Conservation (phyloP, 2,797 vertebrate genomes). For the Cossypha polioptera region DNA sequence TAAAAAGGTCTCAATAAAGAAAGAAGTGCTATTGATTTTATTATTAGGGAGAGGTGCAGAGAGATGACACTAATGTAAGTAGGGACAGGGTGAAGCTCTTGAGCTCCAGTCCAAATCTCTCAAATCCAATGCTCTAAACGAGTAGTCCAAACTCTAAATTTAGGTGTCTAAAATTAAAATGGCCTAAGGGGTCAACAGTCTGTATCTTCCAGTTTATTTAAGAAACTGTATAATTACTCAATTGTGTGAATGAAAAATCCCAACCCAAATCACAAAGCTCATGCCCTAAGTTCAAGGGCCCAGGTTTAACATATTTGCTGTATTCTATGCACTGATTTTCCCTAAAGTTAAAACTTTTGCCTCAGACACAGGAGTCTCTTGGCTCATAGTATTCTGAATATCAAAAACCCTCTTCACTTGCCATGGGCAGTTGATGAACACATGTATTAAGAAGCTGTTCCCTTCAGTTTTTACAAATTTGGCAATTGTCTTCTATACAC, state of each 20-base stretch:
- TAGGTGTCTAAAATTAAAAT: conserved; percentile 42
- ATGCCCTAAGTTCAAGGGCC: not conserved
- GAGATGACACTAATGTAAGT: not conserved
- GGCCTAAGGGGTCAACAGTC: not conserved
- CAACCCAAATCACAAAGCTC: not conserved
- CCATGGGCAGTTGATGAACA: not conserved
- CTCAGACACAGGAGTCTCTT: not conserved
- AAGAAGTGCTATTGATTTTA: not conserved
- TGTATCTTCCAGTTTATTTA: not conserved
- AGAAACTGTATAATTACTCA: not conserved
- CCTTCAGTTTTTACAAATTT: not conserved
- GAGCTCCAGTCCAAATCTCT: not conserved
- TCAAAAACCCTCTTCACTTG: not conserved
- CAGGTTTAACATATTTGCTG: not conserved
- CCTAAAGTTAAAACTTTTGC: not conserved
- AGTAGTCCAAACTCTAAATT: conserved; percentile 30
- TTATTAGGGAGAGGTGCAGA: not conserved
- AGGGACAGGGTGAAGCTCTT: not conserved
- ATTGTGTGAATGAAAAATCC: not conserved
- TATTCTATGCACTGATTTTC: not conserved
- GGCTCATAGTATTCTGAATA: not conserved
- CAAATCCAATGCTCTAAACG: not conserved
- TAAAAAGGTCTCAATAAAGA: not conserved
- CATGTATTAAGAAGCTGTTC: not conserved
- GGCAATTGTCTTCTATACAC: not conserved